Base-by-base conservation (phyloP, 2,888 invertebrate species). In the Andrena haemorrhoa region DNA sequence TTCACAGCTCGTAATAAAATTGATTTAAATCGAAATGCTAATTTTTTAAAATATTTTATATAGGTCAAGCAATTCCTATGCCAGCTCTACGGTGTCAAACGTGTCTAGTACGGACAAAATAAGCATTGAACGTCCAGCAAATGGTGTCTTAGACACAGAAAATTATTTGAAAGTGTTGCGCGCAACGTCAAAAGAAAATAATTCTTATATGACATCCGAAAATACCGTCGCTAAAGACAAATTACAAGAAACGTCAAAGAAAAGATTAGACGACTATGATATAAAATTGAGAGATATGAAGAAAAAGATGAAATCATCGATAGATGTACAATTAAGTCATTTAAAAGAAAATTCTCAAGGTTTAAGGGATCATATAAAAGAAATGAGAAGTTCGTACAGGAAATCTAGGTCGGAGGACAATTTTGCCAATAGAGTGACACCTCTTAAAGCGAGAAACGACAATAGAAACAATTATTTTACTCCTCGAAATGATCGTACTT, bases 371-470 rank as follows among this genome's bases (percentile, higher is more conserved):
- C 47, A 53, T 8, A 29, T 69, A 16, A 65, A 60, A 65, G 60
- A 66, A 12, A 20, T 20, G 20, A 53, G 23, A 65, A 31, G 20
- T 56, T 5, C 16, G n/a, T n/a, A 10, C 10, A 64, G 49, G 47
- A 58, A 47, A 23, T 63, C 51, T 23, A 81, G 20, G 12, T 78
- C 81, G 0, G 78, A 78, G 20, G 58, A 65, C 2, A 64, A 69
- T n/a, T 12, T 74, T 3, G 23, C 8, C 20, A 31, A n/a, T 26
- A 29, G 4, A 12, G 29, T 20, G 35, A 26, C 35, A 29, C 20
- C 41, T 29, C 35, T 47, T 8, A 31, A 7, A 41, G 16, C n/a
- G 6, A 65, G n/a, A 65, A 60, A 20, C 51, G 35, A 31, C 2
- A 61, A 20, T 65, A 51, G 10, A 2, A 49, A 33, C 1, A 35